These are phyloP conservation scores for Meandrusa payeni DNA, from an alignment of 2,888 invertebrate species.

Conservation along the genomic window DNA sequence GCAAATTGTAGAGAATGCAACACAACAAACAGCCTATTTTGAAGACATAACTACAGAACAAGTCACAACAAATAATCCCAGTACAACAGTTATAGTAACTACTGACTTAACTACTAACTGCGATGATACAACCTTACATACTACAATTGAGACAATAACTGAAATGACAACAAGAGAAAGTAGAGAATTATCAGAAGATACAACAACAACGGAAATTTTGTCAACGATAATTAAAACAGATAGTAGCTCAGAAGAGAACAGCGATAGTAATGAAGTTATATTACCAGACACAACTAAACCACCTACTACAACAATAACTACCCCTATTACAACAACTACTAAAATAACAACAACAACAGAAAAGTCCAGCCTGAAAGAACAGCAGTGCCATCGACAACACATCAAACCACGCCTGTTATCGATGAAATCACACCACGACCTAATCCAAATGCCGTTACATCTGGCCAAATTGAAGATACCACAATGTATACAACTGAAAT, in stretches of 20 bases:
- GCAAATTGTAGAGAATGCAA: constrained; percentile 45
- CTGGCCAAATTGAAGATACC: constrained; percentile 30
- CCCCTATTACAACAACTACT: constrained; percentile 30
- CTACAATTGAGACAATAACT: constrained; percentile 39
- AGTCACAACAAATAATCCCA: constrained; percentile 39
- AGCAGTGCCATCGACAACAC: constrained; percentile 30
- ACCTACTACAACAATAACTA: constrained; percentile 31
- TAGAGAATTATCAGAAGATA: constrained; percentile 54
- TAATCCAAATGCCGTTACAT: constrained; percentile 42
- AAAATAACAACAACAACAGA: constrained; percentile 33
- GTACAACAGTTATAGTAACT: constrained; percentile 34
- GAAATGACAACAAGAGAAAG: constrained; percentile 44
- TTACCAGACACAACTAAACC: constrained; percentile 36
- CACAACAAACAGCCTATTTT: constrained; percentile 33
- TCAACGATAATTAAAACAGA: constrained; percentile 34
- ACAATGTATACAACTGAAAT: constrained; percentile 40
- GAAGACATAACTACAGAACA: constrained; percentile 31
- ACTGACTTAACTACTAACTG: constrained; percentile 26
- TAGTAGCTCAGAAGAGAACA: constrained; percentile 55
- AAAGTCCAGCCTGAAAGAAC: constrained; percentile 25
- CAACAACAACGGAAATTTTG: constrained; percentile 33
- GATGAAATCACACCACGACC: constrained; percentile 36
- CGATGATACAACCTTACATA: constrained; percentile 27
- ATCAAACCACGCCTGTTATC: constrained; percentile 24
- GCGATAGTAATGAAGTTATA: constrained; percentile 62